Base-by-base conservation (phyloP, 2,888 invertebrate genomes). In the Phaedon cochleariae region DNA sequence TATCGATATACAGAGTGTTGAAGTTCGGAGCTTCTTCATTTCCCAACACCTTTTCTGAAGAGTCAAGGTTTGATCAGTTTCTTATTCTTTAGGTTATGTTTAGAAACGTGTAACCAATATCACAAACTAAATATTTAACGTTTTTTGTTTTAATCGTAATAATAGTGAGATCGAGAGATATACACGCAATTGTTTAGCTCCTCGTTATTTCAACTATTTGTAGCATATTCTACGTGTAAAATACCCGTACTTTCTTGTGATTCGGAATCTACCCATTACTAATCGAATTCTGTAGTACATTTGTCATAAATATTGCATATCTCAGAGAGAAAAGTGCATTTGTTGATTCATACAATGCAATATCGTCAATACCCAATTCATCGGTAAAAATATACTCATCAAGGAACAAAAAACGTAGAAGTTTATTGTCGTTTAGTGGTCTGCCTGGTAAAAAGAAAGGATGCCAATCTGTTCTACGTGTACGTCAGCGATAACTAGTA, bases 391-490 rank as follows among this genome's bases (percentile, higher is more conserved):
- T 18, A 12, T n/a, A 34, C 54, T 18, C 37, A 17, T 54, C 20
- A n/a, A 34, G 54, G 20, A 37, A 37, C 54, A 54, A 54, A 54
- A 53, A 54, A 20, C n/a, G 34, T 34, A 12, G 37, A 31, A 31
- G 37, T 37, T 54, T 54, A 26, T 37, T 17, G 54, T 17, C 37
- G 12, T 12, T 34, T 18, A 20, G 53, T 21, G 31, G 54, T 37
- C 37, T 54, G 21, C 37, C 37, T 54, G 54, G 10, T 34, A 54
- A 34, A 54, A 54, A 34, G 34, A 29, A 15, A 54, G 18, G 0
- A 59, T 59, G 59, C 48, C 26, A 59, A 26, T 49, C 59, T 29
- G 48, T 31, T 41, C 26, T 29, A 21, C 46, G 21, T 59, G 59
- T 59, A 22, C 34, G 10, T 41, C 59, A 45, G 31, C 45, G 26